Evolutionary conservation across 2,113 vertebrate genomes (phyloP).

Genomic region (Percina caprodes): DNA sequence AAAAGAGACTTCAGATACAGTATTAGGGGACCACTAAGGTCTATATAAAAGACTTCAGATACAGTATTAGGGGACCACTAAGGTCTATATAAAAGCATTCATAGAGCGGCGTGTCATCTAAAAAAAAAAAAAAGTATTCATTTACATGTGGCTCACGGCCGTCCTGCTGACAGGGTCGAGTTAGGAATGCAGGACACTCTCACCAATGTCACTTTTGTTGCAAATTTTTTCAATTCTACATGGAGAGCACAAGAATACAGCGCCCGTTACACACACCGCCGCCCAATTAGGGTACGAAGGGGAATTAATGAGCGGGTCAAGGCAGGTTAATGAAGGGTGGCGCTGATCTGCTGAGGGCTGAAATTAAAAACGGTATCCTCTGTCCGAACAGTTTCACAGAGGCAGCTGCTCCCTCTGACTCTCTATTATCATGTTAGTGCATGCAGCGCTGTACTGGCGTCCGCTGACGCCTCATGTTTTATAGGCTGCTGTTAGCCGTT

Average conservation of each 20-base stretch:
- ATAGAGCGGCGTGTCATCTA: no score
- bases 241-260: constrained; percentile 5
- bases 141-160: neutral
- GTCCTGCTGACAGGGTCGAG: constrained; percentile 15
- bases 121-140: neutral
- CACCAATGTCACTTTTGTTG: constrained; percentile 23
- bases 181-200: neutral
- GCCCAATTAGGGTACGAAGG: constrained; percentile 59
- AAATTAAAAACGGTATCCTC: constrained; percentile 52
- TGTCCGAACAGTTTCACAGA: constrained; percentile 1
- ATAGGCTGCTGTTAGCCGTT: neutral
- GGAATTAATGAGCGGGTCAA: constrained; percentile 69
- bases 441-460: neutral
- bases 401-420: neutral
- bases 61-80: no score
- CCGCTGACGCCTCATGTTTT: neutral
- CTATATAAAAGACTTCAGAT: no score
- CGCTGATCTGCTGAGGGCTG: constrained; percentile 57
- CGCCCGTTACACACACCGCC: constrained; percentile 33
- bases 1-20: no score
- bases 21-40: no score
- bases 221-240: constrained; percentile 40
- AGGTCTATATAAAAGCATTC: no score
- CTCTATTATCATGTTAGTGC: constrained; percentile 5
- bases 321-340: constrained; percentile 69